phyloP scores from a whole-genome alignment of 2,888 invertebrate species.

The Melanchra persicariae region DNA sequence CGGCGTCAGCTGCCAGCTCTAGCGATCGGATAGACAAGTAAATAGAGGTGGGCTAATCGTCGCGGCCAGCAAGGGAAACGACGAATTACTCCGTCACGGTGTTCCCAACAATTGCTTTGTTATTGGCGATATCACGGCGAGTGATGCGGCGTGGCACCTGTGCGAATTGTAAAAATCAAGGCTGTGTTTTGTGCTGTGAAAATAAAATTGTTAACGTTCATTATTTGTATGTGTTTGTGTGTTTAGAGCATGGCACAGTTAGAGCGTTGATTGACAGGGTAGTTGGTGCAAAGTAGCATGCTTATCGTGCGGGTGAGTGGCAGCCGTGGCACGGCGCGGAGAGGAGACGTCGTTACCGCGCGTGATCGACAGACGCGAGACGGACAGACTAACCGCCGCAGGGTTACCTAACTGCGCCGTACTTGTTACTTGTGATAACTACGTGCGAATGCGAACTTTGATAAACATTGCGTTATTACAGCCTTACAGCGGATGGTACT shows the following conservation, averaged over 20 bases:
- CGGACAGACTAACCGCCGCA: constrained; percentile 77
- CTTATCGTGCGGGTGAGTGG: constrained; percentile 75
- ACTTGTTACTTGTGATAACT: constrained; percentile 57
- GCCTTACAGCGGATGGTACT: constrained; percentile 25
- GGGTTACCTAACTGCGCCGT: constrained; percentile 57
- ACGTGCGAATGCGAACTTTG: constrained; percentile 58
- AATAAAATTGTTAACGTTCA: constrained; percentile 34
- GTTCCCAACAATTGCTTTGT: constrained; percentile 88
- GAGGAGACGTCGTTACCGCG: constrained; percentile 79
- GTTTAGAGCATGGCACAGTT: constrained; percentile 63
- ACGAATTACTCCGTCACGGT: constrained; percentile 89
- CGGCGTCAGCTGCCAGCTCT: constrained; percentile 89
- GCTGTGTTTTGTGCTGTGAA: constrained; percentile 19
- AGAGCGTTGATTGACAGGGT: constrained; percentile 75
- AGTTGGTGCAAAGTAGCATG: constrained; percentile 77
- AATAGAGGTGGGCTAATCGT: constrained; percentile 90
- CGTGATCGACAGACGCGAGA: constrained; percentile 73
- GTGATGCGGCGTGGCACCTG: constrained; percentile 75
- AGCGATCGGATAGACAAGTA: constrained; percentile 87
- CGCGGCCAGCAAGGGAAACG: constrained; percentile 89
- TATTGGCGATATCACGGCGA: constrained; percentile 77
- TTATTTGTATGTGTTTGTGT: constrained; percentile 53
- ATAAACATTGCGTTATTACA: constrained; percentile 49
- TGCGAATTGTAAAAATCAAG: constrained; percentile 65
- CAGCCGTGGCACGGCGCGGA: constrained; percentile 71